Evolutionary conservation across 2,113 vertebrate genomes (phyloP).

Genomic region (Channa argus): DNA sequence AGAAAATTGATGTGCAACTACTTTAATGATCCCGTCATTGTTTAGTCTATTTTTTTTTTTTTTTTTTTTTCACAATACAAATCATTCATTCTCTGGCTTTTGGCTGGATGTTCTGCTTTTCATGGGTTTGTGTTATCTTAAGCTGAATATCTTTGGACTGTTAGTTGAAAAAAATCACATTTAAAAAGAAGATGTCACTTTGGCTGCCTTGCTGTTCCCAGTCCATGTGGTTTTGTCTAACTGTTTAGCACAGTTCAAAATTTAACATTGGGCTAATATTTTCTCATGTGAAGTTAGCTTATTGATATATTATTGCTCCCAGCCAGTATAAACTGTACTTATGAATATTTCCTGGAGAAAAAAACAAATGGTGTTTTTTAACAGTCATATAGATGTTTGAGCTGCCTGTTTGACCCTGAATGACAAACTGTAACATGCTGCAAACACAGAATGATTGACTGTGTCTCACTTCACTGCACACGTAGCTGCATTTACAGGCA

Average conservation of each 20-base stretch:
- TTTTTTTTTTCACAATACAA: neutral
- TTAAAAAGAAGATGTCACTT: neutral
- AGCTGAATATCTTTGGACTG: constrained; percentile 2
- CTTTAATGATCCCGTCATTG: neutral
- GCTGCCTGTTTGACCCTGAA: constrained; percentile 28
- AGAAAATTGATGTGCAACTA: neutral
- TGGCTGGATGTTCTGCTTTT: constrained; percentile 6
- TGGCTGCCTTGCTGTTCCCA: too few species aligned
- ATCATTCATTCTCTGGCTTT: neutral
- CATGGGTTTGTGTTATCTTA: neutral
- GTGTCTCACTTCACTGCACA: constrained; percentile 6
- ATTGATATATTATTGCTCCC: neutral
- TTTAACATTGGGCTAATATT: constrained; percentile 2
- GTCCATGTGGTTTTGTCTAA: neutral
- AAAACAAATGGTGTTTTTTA: constrained; percentile 21
- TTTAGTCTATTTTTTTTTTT: neutral
- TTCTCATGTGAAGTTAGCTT: constrained; percentile 7
- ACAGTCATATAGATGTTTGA: constrained; percentile 3
- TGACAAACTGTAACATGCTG: constrained; percentile 23
- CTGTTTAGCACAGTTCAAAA: neutral
- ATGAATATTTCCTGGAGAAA: constrained; percentile 6
- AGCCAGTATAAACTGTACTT: neutral
- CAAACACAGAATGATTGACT: constrained; percentile 3
- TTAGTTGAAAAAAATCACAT: constrained; percentile 7
- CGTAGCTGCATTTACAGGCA: constrained; percentile 20